A percentile compares a stretch with the other conserved stretches of the same genome.
phyloP scores from a whole-genome alignment of 2,888 invertebrate species.

The Coronaproctus castanopsis region DNA sequence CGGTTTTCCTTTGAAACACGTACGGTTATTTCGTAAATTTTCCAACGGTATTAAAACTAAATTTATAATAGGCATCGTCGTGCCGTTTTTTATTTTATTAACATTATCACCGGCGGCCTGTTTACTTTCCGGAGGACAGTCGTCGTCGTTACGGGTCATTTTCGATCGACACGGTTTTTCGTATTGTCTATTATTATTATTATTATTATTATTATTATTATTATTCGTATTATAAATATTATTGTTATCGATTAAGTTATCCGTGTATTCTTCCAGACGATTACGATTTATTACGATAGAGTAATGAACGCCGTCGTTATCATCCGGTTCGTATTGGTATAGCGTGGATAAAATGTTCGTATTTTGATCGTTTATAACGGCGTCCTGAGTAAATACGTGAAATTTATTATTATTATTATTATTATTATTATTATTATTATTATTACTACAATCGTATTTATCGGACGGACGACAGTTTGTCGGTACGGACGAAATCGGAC shows the following conservation, averaged over 20 bases:
- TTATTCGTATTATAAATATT: constrained; percentile 4
- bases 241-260: not conserved
- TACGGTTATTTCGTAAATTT: not conserved
- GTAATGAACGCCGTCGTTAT: constrained; percentile 1
- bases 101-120: not conserved
- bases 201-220: not conserved
- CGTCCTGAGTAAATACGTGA: not conserved
- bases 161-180: not conserved
- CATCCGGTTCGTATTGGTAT: constrained; percentile 1
- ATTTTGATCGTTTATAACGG: not conserved
- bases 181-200: not conserved
- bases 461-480: constrained; percentile 1
- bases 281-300: constrained; percentile 7
- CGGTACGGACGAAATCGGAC: not conserved
- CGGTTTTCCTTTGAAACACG: not conserved
- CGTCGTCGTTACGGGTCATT: not conserved
- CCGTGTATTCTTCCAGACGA: constrained; percentile 6
- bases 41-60: constrained; percentile 7
- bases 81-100: not conserved
- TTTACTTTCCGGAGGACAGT: not conserved
- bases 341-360: not conserved
- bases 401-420: not conserved
- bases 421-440: not conserved
- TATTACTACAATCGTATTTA: not conserved
- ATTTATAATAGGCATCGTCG: constrained; percentile 7